Percentiles rank a stretch among this genome's conserved stretches.
These are phyloP conservation scores for Microplitis demolitor DNA, from an alignment of 1,140 invertebrate species.

Conservation along the genomic window DNA sequence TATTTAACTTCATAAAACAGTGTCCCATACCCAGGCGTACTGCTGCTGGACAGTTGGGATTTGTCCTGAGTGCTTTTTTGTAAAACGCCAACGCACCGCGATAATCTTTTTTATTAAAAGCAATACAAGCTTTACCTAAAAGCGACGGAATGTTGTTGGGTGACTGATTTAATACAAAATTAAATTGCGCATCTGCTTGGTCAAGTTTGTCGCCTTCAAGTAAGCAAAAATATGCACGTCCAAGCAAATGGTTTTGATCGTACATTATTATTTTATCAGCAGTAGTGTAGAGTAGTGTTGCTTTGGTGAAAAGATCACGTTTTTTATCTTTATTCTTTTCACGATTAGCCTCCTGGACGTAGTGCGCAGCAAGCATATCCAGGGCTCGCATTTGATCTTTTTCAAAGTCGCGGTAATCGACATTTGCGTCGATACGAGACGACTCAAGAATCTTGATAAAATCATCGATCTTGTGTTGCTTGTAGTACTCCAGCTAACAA, in stretches of 20 bases:
- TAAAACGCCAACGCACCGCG: constrained; percentile 95
- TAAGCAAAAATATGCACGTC: constrained; percentile 96
- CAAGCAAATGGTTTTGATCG: constrained; percentile 97
- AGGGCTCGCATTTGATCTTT: constrained; percentile 96
- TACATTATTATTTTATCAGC: constrained; percentile 99
- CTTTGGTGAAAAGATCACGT: constrained; percentile 94
- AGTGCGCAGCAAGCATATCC: constrained; percentile 96
- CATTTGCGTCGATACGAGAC: constrained; percentile 84
- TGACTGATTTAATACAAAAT: constrained; percentile 96
- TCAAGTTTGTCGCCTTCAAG: constrained; percentile 99
- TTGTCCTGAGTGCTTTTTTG: constrained; percentile 94
- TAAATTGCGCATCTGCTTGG: constrained; percentile 99
- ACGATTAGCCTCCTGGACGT: constrained; percentile 94
- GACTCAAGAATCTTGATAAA: constrained; percentile 94
- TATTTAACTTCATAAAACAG: constrained; percentile 95
- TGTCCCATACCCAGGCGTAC: constrained; percentile 98
- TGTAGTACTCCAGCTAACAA: constrained; percentile 92
- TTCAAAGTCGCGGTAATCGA: constrained; percentile 90
- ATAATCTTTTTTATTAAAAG: constrained; percentile 92
- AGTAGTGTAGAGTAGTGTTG: constrained; percentile 94
- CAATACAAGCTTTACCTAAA: constrained; percentile 98
- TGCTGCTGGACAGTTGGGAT: constrained; percentile 95
- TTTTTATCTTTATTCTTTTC: constrained; percentile 97
- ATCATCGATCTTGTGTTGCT: constrained; percentile 88
- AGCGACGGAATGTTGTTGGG: constrained; percentile 95